Conservation (phyloP, 2,113 vertebrate genomes). For the Podarcis muralis region DNA sequence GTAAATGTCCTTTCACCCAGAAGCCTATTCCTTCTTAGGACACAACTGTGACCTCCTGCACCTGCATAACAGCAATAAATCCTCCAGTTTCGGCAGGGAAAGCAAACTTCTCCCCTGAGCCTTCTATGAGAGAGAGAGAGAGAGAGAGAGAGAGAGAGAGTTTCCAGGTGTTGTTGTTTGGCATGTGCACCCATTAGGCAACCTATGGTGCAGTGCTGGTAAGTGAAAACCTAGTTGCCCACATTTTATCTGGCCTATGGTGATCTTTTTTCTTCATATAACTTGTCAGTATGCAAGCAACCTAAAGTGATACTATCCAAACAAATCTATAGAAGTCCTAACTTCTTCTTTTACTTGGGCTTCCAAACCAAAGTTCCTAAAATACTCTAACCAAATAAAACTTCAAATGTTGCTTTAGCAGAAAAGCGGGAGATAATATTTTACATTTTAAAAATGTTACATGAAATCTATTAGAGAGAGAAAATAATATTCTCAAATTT, state of each 20-base stretch:
- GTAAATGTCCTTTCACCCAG: neutral
- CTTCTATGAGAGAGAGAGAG: no score
- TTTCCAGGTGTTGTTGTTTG: neutral
- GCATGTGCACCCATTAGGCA: neutral
- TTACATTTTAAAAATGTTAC: neutral
- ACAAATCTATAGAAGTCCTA: neutral
- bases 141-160: neutral
- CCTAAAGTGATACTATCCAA: neutral
- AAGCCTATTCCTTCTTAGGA: neutral
- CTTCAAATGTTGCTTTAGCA: neutral
- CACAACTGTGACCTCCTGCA: neutral
- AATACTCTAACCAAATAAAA: neutral
- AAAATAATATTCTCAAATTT: neutral
- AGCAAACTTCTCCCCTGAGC: neutral
- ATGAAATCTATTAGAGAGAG: neutral
- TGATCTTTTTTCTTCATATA: neutral
- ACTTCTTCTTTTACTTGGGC: neutral
- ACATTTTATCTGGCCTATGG: neutral
- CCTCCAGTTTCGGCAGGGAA: neutral
- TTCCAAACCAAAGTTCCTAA: neutral
- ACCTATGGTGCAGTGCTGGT: neutral
- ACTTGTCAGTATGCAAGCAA: neutral
- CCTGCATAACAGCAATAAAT: neutral
- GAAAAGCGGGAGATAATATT: neutral
- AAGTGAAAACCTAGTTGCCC: neutral